Percentiles rank a stretch among this genome's conserved stretches.
Evolutionary conservation across 2,113 vertebrate species (phyloP).

Genomic region (Corydoras sp.): DNA sequence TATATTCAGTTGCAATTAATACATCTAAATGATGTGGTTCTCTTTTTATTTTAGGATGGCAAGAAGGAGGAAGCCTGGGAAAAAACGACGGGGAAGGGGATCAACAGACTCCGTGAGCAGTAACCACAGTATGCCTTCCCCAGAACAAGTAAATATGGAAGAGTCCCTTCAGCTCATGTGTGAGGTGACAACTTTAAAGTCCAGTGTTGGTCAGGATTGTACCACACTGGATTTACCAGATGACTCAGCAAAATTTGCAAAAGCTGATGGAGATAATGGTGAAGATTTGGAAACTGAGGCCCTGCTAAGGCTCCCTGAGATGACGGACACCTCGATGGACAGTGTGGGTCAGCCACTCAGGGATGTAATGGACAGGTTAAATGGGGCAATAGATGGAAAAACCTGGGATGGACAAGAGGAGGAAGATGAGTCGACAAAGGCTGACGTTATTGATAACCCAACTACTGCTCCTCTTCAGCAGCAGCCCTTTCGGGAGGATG

Average conservation of each 20-base stretch:
- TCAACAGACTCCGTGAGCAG: constrained; percentile 66
- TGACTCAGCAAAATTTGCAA: constrained; percentile 28
- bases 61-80: constrained; percentile 77
- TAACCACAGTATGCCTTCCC: constrained; percentile 53
- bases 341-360: constrained; percentile 78
- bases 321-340: constrained; percentile 92
- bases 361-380: constrained; percentile 80
- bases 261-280: constrained; percentile 41
- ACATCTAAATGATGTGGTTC: neutral
- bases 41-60: constrained; percentile 68
- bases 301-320: constrained; percentile 72
- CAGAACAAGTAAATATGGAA: constrained; percentile 55
- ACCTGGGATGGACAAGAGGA: constrained; percentile 53
- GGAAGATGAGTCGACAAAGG: constrained; percentile 5
- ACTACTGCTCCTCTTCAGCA: constrained; percentile 45
- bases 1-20: no score
- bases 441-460: neutral
- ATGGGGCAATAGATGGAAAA: constrained; percentile 69
- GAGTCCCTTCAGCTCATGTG: constrained; percentile 20
- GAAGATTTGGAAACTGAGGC: constrained; percentile 35
- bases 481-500: constrained; percentile 86
- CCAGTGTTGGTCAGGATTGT: neutral
- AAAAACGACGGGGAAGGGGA: constrained; percentile 68
- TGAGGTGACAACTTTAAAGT: neutral
- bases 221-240: constrained; percentile 32